A percentile compares a stretch with the other conserved stretches of the same genome.
Evolutionary conservation across 2,113 vertebrate genomes (phyloP).

Genomic region (Anolis sagrei): DNA sequence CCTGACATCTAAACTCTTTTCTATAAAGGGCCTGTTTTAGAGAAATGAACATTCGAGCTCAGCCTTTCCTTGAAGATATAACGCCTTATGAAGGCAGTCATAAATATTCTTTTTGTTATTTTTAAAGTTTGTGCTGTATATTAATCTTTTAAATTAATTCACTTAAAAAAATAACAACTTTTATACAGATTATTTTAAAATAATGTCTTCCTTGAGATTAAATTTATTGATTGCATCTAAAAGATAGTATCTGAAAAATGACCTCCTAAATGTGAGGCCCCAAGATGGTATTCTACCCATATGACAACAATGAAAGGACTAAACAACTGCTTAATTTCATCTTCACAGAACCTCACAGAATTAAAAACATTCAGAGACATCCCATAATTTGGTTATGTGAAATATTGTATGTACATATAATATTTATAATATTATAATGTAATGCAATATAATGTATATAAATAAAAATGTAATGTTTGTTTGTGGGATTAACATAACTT

Average conservation of each 20-base stretch:
- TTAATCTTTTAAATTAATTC: conserved; percentile 29
- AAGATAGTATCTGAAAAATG: not conserved
- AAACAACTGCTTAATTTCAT: conserved; percentile 29
- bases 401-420: not conserved
- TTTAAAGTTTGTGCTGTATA: conserved; percentile 35
- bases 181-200: conserved; percentile 24
- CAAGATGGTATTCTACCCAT: not conserved
- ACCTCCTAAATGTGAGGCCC: not conserved
- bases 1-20: conserved; percentile 76
- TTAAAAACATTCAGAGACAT: conserved; percentile 47
- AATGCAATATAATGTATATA: no score
- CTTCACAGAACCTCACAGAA: conserved; percentile 25
- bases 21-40: conserved; percentile 77
- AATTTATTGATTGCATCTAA: conserved; percentile 30
- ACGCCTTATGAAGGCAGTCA: conserved; percentile 56
- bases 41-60: conserved; percentile 68
- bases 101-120: conserved; percentile 50
- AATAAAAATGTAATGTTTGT: no score
- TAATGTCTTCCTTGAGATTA: not conserved
- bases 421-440: no score
- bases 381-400: conserved; percentile 15
- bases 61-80: conserved; percentile 71
- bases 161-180: not conserved
- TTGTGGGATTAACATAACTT: no score
- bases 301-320: not conserved